Evolutionary conservation across 2,113 vertebrate species (phyloP).

Genomic region (Perca fluviatilis): DNA sequence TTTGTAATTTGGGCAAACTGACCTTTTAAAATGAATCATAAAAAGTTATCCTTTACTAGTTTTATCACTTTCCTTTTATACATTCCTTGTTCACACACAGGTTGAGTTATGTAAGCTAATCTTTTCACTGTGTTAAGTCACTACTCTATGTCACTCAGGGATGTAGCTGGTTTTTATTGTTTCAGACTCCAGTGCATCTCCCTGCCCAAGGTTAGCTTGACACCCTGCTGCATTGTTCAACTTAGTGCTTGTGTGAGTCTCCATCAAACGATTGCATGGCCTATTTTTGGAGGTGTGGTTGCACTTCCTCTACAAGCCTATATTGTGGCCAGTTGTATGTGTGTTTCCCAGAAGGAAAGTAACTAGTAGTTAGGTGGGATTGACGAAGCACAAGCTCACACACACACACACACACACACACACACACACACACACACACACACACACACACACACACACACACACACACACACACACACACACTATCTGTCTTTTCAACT

Average conservation of each 20-base stretch:
- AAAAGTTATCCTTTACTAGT: not conserved
- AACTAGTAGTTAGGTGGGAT: constrained; percentile 33
- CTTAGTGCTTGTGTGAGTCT: constrained; percentile 1
- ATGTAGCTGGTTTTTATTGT: not conserved
- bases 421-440: too few relatives aligned
- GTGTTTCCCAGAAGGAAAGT: constrained; percentile 10
- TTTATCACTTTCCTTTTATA: not conserved
- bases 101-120: not conserved
- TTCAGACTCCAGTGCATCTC: not conserved
- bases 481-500: constrained; percentile 18
- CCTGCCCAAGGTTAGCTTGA: not conserved
- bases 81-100: not conserved
- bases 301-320: not conserved
- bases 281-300: not conserved
- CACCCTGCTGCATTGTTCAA: not conserved
- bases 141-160: not conserved
- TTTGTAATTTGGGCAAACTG: not conserved
- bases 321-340: not conserved
- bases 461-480: constrained; percentile 6
- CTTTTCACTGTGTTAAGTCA: too few relatives aligned
- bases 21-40: not conserved
- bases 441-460: too few relatives aligned
- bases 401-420: too few relatives aligned
- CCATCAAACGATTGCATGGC: not conserved
- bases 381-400: not conserved